Evolutionary conservation across 2,888 invertebrate species (phyloP).

Genomic region (Rhyacophila evoluta): DNA sequence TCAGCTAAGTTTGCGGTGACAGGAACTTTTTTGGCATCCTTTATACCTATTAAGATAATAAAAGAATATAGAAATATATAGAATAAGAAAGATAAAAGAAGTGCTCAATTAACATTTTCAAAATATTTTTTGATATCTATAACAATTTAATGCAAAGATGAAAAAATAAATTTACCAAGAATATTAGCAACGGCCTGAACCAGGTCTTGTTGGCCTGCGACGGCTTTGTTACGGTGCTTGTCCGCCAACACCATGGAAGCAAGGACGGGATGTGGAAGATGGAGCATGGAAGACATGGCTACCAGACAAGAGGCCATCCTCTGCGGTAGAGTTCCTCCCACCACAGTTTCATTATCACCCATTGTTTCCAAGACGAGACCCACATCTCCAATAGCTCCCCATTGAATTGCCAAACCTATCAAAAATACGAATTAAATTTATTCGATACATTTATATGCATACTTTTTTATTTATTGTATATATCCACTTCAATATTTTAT

Average conservation of each 20-base stretch:
- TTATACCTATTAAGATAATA: conserved; percentile 80
- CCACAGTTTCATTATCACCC: conserved; percentile 89
- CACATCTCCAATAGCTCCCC: conserved; percentile 99
- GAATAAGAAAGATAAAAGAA: too few relatives aligned
- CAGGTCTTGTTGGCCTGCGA: conserved; percentile 70
- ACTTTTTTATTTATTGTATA: too few relatives aligned
- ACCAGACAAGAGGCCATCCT: conserved; percentile 93
- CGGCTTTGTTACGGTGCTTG: conserved; percentile 75
- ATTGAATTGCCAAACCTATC: conserved; percentile 85
- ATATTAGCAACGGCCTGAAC: conserved; percentile 89
- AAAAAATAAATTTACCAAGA: conserved; percentile 76
- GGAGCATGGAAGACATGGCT: conserved; percentile 90
- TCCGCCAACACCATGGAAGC: conserved; percentile 91
- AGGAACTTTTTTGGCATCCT: conserved; percentile 85
- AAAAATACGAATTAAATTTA: conserved; percentile 11
- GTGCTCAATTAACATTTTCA: too few relatives aligned
- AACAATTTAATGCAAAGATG: too few relatives aligned
- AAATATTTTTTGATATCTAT: too few relatives aligned
- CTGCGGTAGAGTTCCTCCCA: conserved; percentile 97
- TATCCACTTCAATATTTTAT: too few relatives aligned
- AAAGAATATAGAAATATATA: too few relatives aligned
- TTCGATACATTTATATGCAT: too few relatives aligned
- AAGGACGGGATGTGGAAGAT: conserved; percentile 86
- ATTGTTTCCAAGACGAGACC: conserved; percentile 92
- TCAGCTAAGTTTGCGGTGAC: conserved; percentile 87